Conservation (phyloP, 2,113 vertebrate genomes). For the Rynchops niger region DNA sequence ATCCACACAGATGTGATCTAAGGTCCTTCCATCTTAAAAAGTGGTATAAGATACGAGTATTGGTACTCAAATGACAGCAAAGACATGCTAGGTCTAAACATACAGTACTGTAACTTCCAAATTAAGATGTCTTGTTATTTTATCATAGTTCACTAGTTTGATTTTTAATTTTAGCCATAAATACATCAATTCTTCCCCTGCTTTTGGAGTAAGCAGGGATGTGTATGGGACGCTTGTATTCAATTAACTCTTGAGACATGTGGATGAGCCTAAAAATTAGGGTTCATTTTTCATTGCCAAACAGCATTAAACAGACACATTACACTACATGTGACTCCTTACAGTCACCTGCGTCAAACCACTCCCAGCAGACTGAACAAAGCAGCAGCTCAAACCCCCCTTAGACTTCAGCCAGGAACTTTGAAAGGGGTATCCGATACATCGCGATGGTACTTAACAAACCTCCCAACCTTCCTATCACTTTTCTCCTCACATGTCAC, state of each 20-base stretch:
- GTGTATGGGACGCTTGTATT: background rate
- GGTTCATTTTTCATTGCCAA: background rate
- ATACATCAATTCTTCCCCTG: background rate
- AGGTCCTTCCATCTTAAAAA: background rate
- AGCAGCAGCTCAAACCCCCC: background rate
- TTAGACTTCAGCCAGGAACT: background rate
- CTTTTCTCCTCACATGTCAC: background rate
- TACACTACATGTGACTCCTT: rapidly evolving
- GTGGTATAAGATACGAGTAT: background rate
- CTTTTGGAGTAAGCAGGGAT: background rate
- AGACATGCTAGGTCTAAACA: background rate
- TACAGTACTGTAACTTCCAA: background rate
- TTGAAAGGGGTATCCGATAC: background rate
- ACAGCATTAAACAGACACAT: background rate
- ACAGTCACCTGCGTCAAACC: background rate
- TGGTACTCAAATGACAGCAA: background rate
- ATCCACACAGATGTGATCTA: background rate
- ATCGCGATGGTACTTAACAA: background rate
- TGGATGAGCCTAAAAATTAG: background rate
- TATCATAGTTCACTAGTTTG: background rate
- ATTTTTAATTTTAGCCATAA: background rate
- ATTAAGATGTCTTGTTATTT: background rate
- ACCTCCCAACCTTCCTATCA: background rate
- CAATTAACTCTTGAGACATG: background rate
- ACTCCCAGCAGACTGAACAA: background rate